phyloP scores from a whole-genome alignment of 2,113 vertebrate species.

The Cervus canadensis region DNA sequence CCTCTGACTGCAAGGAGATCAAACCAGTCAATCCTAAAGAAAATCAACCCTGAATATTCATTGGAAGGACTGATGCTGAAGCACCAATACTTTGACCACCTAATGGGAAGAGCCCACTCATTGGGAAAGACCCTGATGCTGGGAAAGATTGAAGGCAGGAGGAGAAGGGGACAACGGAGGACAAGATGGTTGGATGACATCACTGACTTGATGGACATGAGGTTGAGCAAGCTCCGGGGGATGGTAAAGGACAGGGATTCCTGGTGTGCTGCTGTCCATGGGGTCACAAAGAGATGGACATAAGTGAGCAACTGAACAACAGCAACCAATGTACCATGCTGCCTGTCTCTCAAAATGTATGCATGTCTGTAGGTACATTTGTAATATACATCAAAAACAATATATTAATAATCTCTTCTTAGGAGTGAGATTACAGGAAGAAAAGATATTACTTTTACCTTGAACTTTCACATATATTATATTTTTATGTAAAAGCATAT shows the following conservation, averaged over 20 bases:
- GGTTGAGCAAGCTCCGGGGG: not conserved
- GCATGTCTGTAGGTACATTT: not conserved
- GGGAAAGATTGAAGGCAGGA: not conserved
- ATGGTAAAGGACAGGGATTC: not conserved
- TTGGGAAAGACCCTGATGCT: not conserved
- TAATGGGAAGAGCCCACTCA: not conserved
- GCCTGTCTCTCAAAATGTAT: not conserved
- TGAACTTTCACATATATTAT: not conserved
- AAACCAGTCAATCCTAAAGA: not conserved
- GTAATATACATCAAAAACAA: not conserved
- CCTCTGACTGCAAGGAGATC: not conserved
- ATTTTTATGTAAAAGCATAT: not conserved
- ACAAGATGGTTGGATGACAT: not conserved
- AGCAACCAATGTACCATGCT: too few relatives aligned
- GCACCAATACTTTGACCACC: not conserved
- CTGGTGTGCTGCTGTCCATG: rapidly evolving
- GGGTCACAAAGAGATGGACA: not conserved
- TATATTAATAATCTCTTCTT: not conserved
- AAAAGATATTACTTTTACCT: not conserved
- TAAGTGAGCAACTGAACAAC: not conserved
- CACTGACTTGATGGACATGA: not conserved
- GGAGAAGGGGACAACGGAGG: not conserved
- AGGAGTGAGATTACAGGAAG: not conserved
- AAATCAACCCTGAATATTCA: not conserved
- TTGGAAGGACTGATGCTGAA: not conserved